These are phyloP conservation scores for Corapipo altera DNA, from an alignment of 2,113 vertebrate genomes.

Conservation along the genomic window DNA sequence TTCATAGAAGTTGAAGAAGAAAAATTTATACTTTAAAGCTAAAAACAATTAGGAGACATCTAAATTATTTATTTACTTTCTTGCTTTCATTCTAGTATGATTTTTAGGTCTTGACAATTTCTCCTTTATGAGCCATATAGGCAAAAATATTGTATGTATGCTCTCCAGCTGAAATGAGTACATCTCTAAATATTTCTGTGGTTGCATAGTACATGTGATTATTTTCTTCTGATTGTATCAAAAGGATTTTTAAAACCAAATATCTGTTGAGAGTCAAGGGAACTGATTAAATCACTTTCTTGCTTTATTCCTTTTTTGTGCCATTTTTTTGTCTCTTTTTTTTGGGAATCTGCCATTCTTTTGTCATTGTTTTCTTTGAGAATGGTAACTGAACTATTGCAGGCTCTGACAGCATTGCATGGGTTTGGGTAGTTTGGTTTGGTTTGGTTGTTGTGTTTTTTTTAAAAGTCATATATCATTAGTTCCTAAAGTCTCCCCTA, in stretches of 20 bases:
- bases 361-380: background rate
- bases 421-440: background rate
- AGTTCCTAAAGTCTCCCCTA: background rate
- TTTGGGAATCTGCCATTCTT: background rate
- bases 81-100: background rate
- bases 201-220: background rate
- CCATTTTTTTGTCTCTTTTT: background rate
- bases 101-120: background rate
- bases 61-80: background rate
- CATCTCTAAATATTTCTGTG: background rate
- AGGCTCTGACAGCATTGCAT: background rate
- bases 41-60: background rate
- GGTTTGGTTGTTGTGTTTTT: background rate
- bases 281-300: background rate
- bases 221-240: slow-evolving; percentile 25
- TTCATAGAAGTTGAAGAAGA: background rate
- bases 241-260: background rate
- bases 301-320: background rate
- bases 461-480: background rate
- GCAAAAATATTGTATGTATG: background rate
- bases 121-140: background rate
- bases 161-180: background rate
- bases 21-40: background rate
- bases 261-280: background rate
- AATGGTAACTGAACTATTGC: background rate